phyloP scores from a whole-genome alignment of 2,113 vertebrate genomes.

The Hipposideros armiger region DNA sequence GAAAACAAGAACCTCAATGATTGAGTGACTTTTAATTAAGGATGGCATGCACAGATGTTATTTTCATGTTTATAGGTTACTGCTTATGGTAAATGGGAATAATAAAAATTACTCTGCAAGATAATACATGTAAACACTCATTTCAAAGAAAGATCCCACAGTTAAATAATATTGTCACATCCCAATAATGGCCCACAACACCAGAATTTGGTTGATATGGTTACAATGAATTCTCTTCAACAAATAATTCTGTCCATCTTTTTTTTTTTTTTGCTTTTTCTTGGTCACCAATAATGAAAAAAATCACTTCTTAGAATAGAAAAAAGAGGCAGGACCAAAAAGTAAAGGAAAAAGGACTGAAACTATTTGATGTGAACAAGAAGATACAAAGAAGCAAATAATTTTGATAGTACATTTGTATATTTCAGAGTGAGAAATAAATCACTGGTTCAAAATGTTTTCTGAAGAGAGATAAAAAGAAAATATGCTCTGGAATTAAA shows the following conservation, averaged over 20 bases:
- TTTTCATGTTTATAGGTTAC: neutral
- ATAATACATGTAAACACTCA: neutral
- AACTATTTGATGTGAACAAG: slow-evolving; percentile 64
- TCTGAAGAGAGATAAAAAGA: neutral
- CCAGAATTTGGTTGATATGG: neutral
- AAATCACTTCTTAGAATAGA: slow-evolving; percentile 47
- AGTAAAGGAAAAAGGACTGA: slow-evolving; percentile 39
- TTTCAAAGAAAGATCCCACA: neutral
- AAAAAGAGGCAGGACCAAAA: slow-evolving; percentile 59
- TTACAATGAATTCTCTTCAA: slow-evolving; percentile 43
- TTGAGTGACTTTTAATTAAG: neutral
- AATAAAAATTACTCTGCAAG: neutral
- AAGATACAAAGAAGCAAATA: slow-evolving; percentile 51
- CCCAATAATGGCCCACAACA: neutral
- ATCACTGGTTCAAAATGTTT: slow-evolving; percentile 55
- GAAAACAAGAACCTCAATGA: neutral
- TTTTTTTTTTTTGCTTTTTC: slow-evolving; percentile 57
- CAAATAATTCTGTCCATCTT: slow-evolving; percentile 67
- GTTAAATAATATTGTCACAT: slow-evolving; percentile 46
- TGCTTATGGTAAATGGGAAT: neutral
- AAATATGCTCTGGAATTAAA: slow-evolving; percentile 51
- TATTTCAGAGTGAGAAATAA: slow-evolving; percentile 54
- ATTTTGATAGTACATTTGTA: neutral
- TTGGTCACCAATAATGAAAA: slow-evolving; percentile 56
- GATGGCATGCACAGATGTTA: neutral